Conservation (phyloP, 1,140 invertebrate species). For the Calycopis cecrops region DNA sequence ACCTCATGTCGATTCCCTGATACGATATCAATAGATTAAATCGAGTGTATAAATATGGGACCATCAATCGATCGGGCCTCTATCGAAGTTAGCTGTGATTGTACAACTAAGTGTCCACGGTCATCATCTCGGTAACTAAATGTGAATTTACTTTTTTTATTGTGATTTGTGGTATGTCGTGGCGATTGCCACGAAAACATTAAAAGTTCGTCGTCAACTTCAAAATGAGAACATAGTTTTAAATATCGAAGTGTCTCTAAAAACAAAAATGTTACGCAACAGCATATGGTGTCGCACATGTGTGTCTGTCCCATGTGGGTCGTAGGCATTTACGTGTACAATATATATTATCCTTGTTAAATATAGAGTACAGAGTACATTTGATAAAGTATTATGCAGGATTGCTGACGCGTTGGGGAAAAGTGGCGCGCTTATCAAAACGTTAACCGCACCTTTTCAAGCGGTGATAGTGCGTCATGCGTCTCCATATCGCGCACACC, state of each 20-base stretch:
- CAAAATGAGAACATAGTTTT: constrained; percentile 11
- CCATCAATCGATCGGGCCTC: constrained; percentile 70
- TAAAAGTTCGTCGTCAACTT: constrained; percentile 5
- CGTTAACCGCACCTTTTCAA: constrained; percentile 64
- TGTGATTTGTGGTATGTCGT: constrained; percentile 14
- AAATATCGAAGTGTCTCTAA: constrained; percentile 32
- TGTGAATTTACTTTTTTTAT: constrained; percentile 12
- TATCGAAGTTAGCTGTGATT: constrained; percentile 66
- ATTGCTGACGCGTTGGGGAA: constrained; percentile 58
- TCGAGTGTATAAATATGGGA: constrained; percentile 72
- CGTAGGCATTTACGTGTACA: constrained; percentile 7
- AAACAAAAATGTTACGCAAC: constrained; percentile 54
- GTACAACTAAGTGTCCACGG: constrained; percentile 24
- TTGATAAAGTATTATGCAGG: constrained; percentile 40
- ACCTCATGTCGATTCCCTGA: constrained; percentile 60
- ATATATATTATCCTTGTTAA: constrained; percentile 24
- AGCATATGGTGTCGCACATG: constrained; percentile 55
- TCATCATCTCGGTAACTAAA: constrained; percentile 26
- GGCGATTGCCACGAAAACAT: background rate
- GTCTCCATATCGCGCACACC: constrained; percentile 43
- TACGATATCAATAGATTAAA: constrained; percentile 69
- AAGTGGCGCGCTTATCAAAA: constrained; percentile 66
- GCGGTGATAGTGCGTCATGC: constrained; percentile 58
- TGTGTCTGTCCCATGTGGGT: constrained; percentile 29
- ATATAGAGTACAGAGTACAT: constrained; percentile 20